Base-by-base conservation (phyloP, 2,113 vertebrate species). In the Bubo blakistoni region DNA sequence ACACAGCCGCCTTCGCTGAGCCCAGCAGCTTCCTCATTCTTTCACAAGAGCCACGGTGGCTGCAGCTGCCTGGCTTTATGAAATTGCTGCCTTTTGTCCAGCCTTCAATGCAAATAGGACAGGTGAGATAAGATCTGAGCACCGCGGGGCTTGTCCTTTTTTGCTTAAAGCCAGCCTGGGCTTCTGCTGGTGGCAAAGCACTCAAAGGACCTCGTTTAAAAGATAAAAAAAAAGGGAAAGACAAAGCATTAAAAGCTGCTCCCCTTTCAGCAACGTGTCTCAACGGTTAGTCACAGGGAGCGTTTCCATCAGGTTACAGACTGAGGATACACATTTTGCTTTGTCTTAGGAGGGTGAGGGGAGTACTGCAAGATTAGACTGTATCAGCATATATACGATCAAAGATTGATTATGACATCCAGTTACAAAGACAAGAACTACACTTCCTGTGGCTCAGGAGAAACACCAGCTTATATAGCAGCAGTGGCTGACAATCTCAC, bases 101-200 rank as follows among this genome's bases (percentile, higher is more conserved):
- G 58, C 94, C 94, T 97, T 95, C 92, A 86, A 88, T 24, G 91
- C 81, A 95, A 96, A 96, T 12, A 90, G 88, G 81, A n/a, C 77
- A 85, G 81, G 87, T 61, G 63, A 91, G 87, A 71, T 69, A 86
- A 93, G 80, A 92, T 59, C 88, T 65, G 86, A 74, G 62, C 36
- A 10, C 29, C 0, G 2, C 30, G 22, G 58, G 0, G 32, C 78
- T 42, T 14, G 42, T 58, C 71, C 62, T 92, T 69, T 69, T 73
- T 49, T 24, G 55, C 83, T 92, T 55, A 42, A 78, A 91, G 61
- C 59, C 69, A 71, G 38, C 77, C 69, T 2, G 42, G 69, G 63
- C 51, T 91, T 66, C 73, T 27, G 16, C 88, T 21, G 72, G 44
- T 65, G 86, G 83, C 54, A 70, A 72, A 95, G 69, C 36, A 36